A percentile compares a stretch with the other conserved stretches of the same genome.
Evolutionary conservation across 2,113 vertebrate species (phyloP).

Genomic region (Illadopsis cleaveri): DNA sequence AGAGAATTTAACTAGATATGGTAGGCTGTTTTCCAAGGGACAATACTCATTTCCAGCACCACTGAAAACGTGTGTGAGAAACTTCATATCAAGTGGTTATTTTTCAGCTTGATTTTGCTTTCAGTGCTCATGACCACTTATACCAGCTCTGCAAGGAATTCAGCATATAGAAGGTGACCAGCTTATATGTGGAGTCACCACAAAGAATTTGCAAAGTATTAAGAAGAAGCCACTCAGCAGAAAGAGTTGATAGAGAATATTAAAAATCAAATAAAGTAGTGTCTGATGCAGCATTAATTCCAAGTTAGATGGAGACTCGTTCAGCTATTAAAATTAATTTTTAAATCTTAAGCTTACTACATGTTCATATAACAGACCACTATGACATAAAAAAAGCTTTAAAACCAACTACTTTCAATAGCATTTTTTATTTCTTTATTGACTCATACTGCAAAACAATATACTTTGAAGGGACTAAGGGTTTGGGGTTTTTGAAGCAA

Average conservation of each 20-base stretch:
- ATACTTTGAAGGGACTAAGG: neutral
- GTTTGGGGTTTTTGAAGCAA: neutral
- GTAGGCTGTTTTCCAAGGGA: neutral
- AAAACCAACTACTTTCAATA: neutral
- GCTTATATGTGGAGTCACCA: rapidly evolving
- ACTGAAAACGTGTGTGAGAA: neutral
- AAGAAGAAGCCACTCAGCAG: neutral
- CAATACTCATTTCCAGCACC: neutral
- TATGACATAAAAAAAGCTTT: neutral
- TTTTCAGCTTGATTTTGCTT: neutral
- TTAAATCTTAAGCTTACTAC: neutral
- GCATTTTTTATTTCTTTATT: neutral
- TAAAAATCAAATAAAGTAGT: neutral
- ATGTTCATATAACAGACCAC: neutral
- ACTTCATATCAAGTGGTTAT: neutral
- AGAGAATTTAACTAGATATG: neutral
- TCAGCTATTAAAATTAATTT: neutral
- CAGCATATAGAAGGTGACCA: neutral
- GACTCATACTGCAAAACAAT: neutral
- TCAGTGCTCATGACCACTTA: neutral
- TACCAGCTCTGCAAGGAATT: neutral
- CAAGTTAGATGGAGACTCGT: neutral
- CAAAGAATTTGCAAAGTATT: neutral
- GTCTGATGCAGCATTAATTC: neutral
- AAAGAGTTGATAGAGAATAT: neutral